Evolutionary conservation across 2,113 vertebrate species (phyloP), one percentile per base, ranked within the genome.

Genomic region (Silurus asotus): DNA sequence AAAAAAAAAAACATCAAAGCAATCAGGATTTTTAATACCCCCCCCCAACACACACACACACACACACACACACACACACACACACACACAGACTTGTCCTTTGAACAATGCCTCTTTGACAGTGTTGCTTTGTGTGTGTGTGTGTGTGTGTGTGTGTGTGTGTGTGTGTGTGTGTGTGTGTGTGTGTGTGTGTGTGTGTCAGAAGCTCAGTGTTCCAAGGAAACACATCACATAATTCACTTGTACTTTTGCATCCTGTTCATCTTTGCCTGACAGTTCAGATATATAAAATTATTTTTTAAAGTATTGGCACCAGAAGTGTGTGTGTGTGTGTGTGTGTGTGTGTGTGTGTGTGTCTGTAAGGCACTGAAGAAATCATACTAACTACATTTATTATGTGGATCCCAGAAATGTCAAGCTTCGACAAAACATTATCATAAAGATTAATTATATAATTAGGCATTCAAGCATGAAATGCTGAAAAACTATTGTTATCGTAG

Each of bases 171-270:
- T 23, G 48, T 53, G 48, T 75, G 48, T n/a, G 49, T 49, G 72
- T n/a, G 72, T 53, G 49, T n/a, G 70, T 49, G 11, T 17, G 67
- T 2, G 19, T 11, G 74, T 0, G 20, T 14, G 81, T 5, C 6
- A 79, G 83, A 82, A 70, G 51, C 58, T 82, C 17, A 23, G 70
- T 61, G 56, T 83, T 80, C 55, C 87, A 77, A 84, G 17, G 87
- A 82, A 85, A 82, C 80, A 82, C 48, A 77, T 78, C 72, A 83
- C 79, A 74, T 82, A 83, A 89, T 80, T 85, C 72, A 64, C 85
- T 76, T 59, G 77, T n/a, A 14, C 55, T 74, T 17, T 17, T 70
- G 8, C 37, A 17, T 84, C 62, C 82, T 84, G 25, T 59, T 37
- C 37, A 67, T 10, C 53, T 81, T 3, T 75, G 20, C 11, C n/a